Evolutionary conservation across 2,797 vertebrate genomes (phyloP).

Genomic region (Crocidura indochinensis): DNA sequence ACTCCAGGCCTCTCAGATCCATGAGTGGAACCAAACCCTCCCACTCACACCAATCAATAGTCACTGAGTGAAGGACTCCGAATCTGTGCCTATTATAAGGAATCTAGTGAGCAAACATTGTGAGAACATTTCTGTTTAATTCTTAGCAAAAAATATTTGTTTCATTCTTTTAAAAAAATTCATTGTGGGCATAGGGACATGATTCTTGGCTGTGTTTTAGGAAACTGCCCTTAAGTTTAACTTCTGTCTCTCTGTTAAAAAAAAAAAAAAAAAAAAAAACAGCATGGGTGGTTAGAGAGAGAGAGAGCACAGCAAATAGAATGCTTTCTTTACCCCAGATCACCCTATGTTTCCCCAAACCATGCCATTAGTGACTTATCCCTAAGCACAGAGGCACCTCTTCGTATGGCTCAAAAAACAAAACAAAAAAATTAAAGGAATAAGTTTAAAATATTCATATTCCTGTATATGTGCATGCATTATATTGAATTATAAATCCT

Average conservation of each 20-base stretch:
- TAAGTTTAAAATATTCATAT: not conserved
- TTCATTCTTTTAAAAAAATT: not conserved
- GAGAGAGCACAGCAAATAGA: no score
- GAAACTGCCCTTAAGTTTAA: constrained; percentile 30
- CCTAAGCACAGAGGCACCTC: no score
- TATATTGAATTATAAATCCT: constrained; percentile 18
- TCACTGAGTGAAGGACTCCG: not conserved
- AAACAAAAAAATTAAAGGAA: not conserved
- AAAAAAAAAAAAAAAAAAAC: not conserved
- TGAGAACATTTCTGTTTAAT: constrained; percentile 55
- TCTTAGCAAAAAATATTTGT: constrained; percentile 6
- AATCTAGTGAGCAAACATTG: constrained; percentile 6
- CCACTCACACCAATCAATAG: not conserved
- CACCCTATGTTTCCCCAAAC: no score
- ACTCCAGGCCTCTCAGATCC: no score
- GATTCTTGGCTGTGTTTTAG: constrained; percentile 45
- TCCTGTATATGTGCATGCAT: not conserved
- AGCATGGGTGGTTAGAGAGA: no score
- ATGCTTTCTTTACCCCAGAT: no score
- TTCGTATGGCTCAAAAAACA: no score
- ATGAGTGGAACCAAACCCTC: no score
- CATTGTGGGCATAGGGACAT: not conserved
- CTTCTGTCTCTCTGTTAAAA: constrained; percentile 46
- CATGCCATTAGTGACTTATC: no score
- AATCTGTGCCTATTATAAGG: not conserved